Conservation (phyloP, 2,888 invertebrate species). For the Cantharis rufa region DNA sequence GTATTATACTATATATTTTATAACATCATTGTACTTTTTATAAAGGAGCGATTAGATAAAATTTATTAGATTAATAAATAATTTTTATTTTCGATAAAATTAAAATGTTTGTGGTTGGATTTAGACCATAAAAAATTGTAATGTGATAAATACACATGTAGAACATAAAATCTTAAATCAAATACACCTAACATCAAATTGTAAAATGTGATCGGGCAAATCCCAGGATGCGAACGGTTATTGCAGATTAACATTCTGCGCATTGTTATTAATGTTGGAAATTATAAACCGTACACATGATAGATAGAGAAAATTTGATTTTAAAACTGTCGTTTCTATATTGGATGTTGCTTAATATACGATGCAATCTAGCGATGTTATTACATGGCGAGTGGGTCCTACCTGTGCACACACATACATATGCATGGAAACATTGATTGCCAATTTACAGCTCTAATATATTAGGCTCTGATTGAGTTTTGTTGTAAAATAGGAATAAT, state of each 20-base stretch:
- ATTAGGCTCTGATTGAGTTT: constrained; percentile 60
- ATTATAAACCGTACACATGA: constrained; percentile 56
- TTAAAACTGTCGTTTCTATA: constrained; percentile 54
- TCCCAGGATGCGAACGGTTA: constrained; percentile 54
- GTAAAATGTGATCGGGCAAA: constrained; percentile 46
- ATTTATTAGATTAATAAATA: background rate
- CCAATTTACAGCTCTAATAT: constrained; percentile 60
- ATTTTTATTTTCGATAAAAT: background rate
- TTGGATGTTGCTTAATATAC: constrained; percentile 58
- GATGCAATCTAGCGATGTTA: constrained; percentile 58
- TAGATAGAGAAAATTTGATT: constrained; percentile 59
- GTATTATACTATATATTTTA: background rate
- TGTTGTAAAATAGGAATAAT: constrained; percentile 59
- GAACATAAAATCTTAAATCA: constrained; percentile 50
- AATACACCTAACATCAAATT: constrained; percentile 44
- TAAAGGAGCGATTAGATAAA: background rate
- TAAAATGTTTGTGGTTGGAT: background rate
- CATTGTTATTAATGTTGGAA: constrained; percentile 57
- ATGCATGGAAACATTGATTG: constrained; percentile 60
- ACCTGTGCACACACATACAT: constrained; percentile 49
- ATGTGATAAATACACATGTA: background rate
- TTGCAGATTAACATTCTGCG: constrained; percentile 57
- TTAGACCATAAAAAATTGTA: background rate
- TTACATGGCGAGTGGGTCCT: constrained; percentile 48
- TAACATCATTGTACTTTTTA: background rate